phyloP scores from a whole-genome alignment of 2,888 invertebrate species.

The Dryadula phaetusa region DNA sequence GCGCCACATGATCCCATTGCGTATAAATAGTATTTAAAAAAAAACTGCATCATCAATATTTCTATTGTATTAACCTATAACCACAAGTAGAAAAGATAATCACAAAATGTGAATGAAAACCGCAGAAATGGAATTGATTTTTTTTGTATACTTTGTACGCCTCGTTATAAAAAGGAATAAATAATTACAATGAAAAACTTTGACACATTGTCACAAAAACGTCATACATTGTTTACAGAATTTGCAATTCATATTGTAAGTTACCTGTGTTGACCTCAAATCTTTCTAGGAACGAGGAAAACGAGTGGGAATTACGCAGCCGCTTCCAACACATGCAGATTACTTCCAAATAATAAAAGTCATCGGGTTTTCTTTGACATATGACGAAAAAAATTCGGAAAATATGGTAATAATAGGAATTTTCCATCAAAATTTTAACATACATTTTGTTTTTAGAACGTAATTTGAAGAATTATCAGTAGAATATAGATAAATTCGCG shows the following conservation, averaged over 20 bases:
- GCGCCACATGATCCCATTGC: no score
- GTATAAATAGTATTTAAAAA: no score
- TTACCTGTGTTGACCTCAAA: conserved; percentile 31
- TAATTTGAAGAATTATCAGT: no score
- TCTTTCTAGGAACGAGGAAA: conserved; percentile 47
- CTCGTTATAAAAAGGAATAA: conserved; percentile 11
- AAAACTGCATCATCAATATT: no score
- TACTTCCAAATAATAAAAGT: conserved; percentile 51
- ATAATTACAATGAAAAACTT: conserved; percentile 19
- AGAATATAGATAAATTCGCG: no score
- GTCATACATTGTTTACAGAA: conserved; percentile 22
- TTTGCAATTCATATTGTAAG: conserved; percentile 21
- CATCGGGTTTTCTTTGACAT: conserved; percentile 18
- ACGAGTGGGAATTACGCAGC: conserved; percentile 51
- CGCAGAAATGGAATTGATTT: neutral
- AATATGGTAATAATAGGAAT: no score
- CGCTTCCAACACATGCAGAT: conserved; percentile 25
- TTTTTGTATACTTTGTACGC: neutral
- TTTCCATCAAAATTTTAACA: no score
- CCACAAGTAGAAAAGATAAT: neutral
- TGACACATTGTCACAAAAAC: conserved; percentile 22
- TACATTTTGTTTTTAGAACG: no score
- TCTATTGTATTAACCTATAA: neutral
- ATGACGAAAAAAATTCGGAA: no score
- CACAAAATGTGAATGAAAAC: neutral